Conservation (phyloP, 1,140 invertebrate genomes). For the Pseudomyrmex dendroicus region DNA sequence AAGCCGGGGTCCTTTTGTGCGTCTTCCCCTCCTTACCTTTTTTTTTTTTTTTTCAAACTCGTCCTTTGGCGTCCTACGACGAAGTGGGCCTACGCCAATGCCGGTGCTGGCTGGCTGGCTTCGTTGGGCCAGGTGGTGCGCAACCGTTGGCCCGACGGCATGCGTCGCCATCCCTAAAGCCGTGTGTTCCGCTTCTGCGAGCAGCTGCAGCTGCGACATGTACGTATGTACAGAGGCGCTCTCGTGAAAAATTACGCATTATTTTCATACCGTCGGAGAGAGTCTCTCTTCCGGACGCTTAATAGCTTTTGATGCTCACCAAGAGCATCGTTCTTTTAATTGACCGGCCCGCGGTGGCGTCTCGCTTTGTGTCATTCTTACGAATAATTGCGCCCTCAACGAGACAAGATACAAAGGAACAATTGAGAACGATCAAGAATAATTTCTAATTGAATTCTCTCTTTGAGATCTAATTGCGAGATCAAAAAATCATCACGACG, state of each 20-base stretch:
- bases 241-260: not conserved
- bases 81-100: conserved; percentile 76
- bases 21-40: not conserved
- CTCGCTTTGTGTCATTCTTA: not conserved
- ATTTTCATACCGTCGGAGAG: conserved; percentile 2
- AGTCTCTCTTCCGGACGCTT: not conserved
- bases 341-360: not conserved
- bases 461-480: not conserved
- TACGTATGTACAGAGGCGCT: conserved; percentile 31
- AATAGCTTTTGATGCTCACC: not conserved
- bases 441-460: not conserved
- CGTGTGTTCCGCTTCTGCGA: conserved; percentile 75
- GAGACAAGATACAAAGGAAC: not conserved
- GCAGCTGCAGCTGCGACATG: conserved; percentile 78
- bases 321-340: conserved; percentile 4
- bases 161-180: conserved; percentile 75
- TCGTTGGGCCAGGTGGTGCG: conserved; percentile 82
- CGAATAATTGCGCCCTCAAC: not conserved
- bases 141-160: conserved; percentile 79
- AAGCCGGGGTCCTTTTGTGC: conserved; percentile 66
- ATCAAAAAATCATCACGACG: not conserved
- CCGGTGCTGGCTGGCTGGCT: conserved; percentile 77
- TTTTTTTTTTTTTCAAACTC: conserved; percentile 49
- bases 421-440: conserved; percentile 6
- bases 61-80: conserved; percentile 48